These are phyloP conservation scores for Drosophila meridionalis DNA, from an alignment of 2,888 invertebrate species.

Conservation along the genomic window DNA sequence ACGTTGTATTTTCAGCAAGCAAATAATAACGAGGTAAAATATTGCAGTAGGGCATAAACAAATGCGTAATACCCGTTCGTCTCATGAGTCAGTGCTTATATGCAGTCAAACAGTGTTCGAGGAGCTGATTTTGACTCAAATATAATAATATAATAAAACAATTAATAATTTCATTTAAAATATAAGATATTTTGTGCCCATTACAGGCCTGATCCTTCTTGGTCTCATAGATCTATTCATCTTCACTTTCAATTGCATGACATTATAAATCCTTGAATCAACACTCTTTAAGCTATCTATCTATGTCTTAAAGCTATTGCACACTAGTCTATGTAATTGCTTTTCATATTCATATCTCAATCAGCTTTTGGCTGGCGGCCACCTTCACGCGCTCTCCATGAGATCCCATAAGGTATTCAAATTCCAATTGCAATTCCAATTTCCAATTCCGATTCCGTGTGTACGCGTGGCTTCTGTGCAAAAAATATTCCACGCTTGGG, in stretches of 20 bases:
- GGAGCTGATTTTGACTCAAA: too few species aligned
- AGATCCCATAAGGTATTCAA: constrained; percentile 24
- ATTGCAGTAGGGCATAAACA: not conserved
- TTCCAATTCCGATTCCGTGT: constrained; percentile 16
- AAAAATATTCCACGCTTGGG: constrained; percentile 52
- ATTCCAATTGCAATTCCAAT: constrained; percentile 58
- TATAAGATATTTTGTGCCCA: not conserved
- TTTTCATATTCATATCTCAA: not conserved
- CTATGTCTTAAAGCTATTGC: not conserved
- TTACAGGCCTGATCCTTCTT: not conserved
- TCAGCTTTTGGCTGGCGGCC: constrained; percentile 22
- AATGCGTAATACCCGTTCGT: not conserved
- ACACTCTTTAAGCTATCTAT: not conserved
- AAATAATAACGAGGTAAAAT: not conserved
- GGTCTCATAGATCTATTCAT: not conserved
- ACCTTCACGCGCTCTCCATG: constrained; percentile 7
- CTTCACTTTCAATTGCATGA: too few species aligned
- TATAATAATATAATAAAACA: too few species aligned
- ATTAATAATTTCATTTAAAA: too few species aligned
- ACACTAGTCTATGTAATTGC: not conserved
- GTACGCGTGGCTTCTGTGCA: constrained; percentile 43
- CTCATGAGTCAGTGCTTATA: not conserved
- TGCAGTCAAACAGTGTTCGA: too few species aligned
- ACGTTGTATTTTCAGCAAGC: not conserved
- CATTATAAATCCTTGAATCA: too few species aligned